Base-by-base conservation (phyloP, 35 echinoderm and acorn worm genomes). In the Apostichopus californicus region DNA sequence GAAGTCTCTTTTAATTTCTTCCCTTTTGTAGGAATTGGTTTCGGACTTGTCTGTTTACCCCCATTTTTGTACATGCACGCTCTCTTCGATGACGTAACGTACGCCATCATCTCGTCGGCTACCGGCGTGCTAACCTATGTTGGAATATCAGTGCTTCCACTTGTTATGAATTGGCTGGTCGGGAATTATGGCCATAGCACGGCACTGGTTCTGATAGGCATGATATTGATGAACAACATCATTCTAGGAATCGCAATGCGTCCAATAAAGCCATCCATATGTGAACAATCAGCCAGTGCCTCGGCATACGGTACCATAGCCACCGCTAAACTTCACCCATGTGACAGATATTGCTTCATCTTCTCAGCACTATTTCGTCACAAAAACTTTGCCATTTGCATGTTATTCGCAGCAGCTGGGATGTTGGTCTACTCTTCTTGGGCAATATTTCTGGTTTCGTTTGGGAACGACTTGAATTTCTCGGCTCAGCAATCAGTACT, bases 391-490 rank as follows among this genome's bases (percentile, higher is more conserved):
- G 85, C 85, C 6, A n/a, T 87, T 68, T 71, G 57, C 20, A 87
- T 87, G 57, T 65, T 87, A 87, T 65, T 87, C 52, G 85, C 57
- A 14, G 52, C 58, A 5, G 18, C 24, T 23, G 85, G 64, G 7
- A 87, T 87, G 85, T 87, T 66, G 15, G 64, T 87, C 11, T 87
- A 87, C 64, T 87, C 85, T 22, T 87, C 85, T n/a, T 87, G 85
- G 85, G 55, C 85, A 71, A 63, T 87, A 87, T 87, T 87, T 25
- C 22, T 87, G 15, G 57, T 87, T 46, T 59, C 85, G 15, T 71
- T 87, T 71, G 85, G 85, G 15, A 87, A 68, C 9, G 59, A 87
- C 64, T 59, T 65, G 20, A 57, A 28, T 26, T 87, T 87, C 24
- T 24, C 85, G 1, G 6, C 4, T 1, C 85, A 71, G 64, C 85